A percentile compares a stretch with the other conserved stretches of the same genome.
These are phyloP conservation scores for Myrmophylax atrothorax DNA, from an alignment of 2,113 vertebrate genomes.

Conservation along the genomic window DNA sequence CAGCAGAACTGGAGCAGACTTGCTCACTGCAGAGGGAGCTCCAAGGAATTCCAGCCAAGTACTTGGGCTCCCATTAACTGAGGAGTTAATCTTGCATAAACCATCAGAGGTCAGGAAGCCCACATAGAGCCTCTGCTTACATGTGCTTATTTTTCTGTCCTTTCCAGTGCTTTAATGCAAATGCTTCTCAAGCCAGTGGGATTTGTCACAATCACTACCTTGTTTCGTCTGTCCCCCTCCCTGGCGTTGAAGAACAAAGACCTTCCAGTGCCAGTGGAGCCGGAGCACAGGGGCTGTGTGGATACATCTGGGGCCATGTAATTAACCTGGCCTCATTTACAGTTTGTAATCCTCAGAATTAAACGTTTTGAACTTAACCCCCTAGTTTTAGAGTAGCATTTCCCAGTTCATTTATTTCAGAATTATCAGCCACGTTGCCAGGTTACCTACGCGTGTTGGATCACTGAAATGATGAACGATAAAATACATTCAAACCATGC, in stretches of 20 bases:
- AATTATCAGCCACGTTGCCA: not conserved
- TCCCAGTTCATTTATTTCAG: not conserved
- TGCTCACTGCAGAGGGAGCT: not conserved
- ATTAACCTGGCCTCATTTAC: not conserved
- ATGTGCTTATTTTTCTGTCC: not conserved
- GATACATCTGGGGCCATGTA: rapidly evolving
- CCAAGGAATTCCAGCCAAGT: not conserved
- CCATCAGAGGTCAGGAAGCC: not conserved
- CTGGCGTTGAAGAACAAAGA: not conserved
- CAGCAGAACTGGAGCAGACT: not conserved
- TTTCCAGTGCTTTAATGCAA: not conserved
- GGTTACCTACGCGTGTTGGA: rapidly evolving
- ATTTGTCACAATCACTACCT: not conserved
- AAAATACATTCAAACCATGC: not conserved
- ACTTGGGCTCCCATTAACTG: not conserved
- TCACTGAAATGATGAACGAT: not conserved
- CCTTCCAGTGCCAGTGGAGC: not conserved
- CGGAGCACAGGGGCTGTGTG: not conserved
- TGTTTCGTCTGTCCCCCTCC: not conserved
- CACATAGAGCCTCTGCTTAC: not conserved
- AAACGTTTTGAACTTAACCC: not conserved
- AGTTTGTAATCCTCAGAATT: not conserved
- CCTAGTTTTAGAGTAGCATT: not conserved
- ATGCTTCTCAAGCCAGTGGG: not conserved
- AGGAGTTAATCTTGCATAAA: not conserved